A percentile compares a stretch with the other conserved stretches of the same genome.
Conservation (phyloP, 2,888 invertebrate species). For the Limnephilus auricula region DNA sequence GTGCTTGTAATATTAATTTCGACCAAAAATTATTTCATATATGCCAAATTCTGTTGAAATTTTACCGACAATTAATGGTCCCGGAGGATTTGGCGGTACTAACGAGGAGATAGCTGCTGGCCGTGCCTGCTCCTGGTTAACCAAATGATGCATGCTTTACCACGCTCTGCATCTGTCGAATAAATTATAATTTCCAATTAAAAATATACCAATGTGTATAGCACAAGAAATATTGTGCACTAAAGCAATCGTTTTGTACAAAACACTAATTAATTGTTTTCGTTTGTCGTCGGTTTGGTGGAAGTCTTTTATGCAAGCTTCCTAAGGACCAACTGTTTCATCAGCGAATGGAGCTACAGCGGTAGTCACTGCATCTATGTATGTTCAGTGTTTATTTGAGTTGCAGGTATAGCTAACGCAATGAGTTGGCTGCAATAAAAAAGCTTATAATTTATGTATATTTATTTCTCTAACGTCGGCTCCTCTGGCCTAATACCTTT, state of each 20-base stretch:
- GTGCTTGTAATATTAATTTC: slow-evolving; percentile 42
- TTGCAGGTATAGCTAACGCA: too few species aligned
- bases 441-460: too few species aligned
- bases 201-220: neutral
- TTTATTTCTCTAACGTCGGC: too few species aligned
- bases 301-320: neutral
- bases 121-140: neutral
- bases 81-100: neutral
- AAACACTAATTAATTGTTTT: neutral
- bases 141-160: neutral
- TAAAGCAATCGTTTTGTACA: too few species aligned
- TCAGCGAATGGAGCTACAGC: neutral
- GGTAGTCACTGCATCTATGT: neutral
- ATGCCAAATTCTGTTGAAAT: slow-evolving; percentile 58
- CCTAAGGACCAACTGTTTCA: neutral
- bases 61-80: slow-evolving; percentile 48
- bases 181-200: neutral
- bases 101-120: neutral
- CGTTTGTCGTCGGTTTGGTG: neutral
- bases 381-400: too few species aligned
- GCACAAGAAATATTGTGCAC: neutral
- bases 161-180: neutral
- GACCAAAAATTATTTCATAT: slow-evolving; percentile 55
- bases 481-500: too few species aligned
- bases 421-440: too few species aligned